A percentile compares a stretch with the other conserved stretches of the same genome.
Evolutionary conservation across 2,113 vertebrate species (phyloP).

Genomic region (Tragulus kanchil): DNA sequence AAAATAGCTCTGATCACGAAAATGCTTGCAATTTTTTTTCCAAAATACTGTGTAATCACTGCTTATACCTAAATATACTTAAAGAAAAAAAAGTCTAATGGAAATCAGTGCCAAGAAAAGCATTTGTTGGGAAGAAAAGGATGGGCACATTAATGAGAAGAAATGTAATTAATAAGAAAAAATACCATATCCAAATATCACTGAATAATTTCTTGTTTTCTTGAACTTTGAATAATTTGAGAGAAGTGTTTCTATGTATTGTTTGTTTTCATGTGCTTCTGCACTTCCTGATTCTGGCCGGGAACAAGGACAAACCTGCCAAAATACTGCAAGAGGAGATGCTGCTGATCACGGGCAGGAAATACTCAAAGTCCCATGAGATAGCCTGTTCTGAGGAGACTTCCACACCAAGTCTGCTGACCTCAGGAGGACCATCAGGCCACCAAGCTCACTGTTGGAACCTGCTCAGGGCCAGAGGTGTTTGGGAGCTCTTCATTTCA

Average conservation of each 20-base stretch:
- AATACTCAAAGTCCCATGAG: constrained; percentile 77
- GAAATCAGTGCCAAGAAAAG: constrained; percentile 34
- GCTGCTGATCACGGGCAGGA: constrained; percentile 79
- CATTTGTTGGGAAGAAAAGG: constrained; percentile 32
- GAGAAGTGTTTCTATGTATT: constrained; percentile 75
- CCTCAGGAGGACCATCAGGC: constrained; percentile 46
- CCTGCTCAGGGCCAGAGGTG: background rate
- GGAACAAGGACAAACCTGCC: constrained; percentile 83
- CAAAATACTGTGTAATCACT: constrained; percentile 1
- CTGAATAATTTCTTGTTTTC: constrained; percentile 70
- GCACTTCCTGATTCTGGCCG: constrained; percentile 82
- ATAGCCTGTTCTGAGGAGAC: constrained; percentile 73
- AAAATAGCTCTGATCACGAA: constrained; percentile 1
- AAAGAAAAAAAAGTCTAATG: constrained; percentile 15
- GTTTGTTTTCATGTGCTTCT: constrained; percentile 83
- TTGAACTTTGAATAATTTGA: constrained; percentile 69
- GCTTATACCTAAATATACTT: constrained; percentile 15
- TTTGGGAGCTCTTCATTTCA: constrained; percentile 10
- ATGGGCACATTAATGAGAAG: background rate
- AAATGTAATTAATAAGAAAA: constrained; percentile 48
- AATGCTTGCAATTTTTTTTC: constrained; percentile 18
- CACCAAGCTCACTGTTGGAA: background rate
- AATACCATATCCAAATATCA: constrained; percentile 39
- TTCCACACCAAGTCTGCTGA: constrained; percentile 66
- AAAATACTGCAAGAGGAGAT: constrained; percentile 82